Evolutionary conservation across 2,888 invertebrate genomes (phyloP), one percentile per base, ranked within the genome.

Genomic region (Macrophya alboannulata): DNA sequence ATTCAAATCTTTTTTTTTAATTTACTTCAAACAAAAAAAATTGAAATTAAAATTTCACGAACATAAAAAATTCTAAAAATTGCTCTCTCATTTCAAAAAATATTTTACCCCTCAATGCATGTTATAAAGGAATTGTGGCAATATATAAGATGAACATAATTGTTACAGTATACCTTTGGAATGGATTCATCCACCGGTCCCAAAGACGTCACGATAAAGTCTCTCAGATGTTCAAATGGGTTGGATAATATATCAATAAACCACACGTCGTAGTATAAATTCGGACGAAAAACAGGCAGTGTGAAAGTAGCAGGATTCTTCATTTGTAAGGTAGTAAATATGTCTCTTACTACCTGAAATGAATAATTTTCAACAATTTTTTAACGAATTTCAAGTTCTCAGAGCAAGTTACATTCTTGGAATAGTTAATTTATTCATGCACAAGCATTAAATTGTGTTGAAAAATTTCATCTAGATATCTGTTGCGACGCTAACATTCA

Each of bases 211-310:
- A 94, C 93, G 84, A 98, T 95, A 94, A 97, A 98, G 17, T 95
- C 95, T 85, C 96, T 96, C 86, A 99, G 94, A 94, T 99, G 97
- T 62, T 96, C 95, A 91, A 96, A 96, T 86, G 98, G 97, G 94
- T 98, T 96, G 86, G 97, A 95, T 86, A 99, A 95, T 45, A 96
- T 95, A 92, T 99, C 99, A 92, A 97, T 97, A 94, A 97, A 98
- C 83, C 96, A 95, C 1, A 99, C 97, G 94, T 99, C 99, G 94
- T 99, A 99, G 94, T 95, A 99, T 45, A 99, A 95, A 95, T 99
- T 99, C 87, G 96, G 94, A 85, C 99, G 96, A 94, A 99, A 99
- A 91, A 98, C 98, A 21, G 98, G 97, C 12, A 97, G 96, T 94
- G 97, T 97, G 92, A 98, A 99, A 88, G 95, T 95, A 4, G 95